Base-by-base conservation (phyloP, 2,888 invertebrate species). In the Agriotes lineatus region DNA sequence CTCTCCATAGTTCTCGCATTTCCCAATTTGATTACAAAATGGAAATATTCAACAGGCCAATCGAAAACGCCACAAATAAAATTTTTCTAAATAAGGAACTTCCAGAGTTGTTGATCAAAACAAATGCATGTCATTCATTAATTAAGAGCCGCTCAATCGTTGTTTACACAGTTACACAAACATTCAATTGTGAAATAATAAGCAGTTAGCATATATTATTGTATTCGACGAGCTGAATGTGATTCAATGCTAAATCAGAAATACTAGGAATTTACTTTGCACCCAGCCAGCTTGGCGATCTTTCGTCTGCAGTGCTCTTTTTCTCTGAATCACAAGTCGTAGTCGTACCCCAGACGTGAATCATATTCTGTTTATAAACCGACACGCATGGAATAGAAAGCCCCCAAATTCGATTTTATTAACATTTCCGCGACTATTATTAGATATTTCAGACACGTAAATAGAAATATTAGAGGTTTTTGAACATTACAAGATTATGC, bases 281-380 rank as follows among this genome's bases (percentile, higher is more conserved):
- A 25, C 25, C 33, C 50, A 50, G 50, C 50, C 50, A 50, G 50
- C 50, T 14, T 25, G 30, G 25, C 50, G 12, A 20, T 45, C 45
- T n/a, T 30, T 45, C 45, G 50, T 50, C 50, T 50, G 14, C 25
- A 33, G 9, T 50, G 25, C 14, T 50, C 16, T n/a, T 50, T 50
- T 30, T 50, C 25, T 50, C 22, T 50, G 50, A 50, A 30, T 50
- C 16, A 50, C 50, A 25, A 3, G 7, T 25, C 25, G 7, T 25
- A 25, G 18, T 14, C 50, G 33, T 50, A 50, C 33, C 44, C 30
- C 20, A 44, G 5, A 19, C 9, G 61, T 61, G 61, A 61, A 61
- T 61, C 61, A 61, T 48, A 18, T 16, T 61, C 61, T 61, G 48
- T 61, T 61, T 61, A 61, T 61, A 61, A 35, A 61, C 61, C 30